Evolutionary conservation across 1,140 invertebrate genomes (phyloP).

Genomic region (Bombus picipes): DNA sequence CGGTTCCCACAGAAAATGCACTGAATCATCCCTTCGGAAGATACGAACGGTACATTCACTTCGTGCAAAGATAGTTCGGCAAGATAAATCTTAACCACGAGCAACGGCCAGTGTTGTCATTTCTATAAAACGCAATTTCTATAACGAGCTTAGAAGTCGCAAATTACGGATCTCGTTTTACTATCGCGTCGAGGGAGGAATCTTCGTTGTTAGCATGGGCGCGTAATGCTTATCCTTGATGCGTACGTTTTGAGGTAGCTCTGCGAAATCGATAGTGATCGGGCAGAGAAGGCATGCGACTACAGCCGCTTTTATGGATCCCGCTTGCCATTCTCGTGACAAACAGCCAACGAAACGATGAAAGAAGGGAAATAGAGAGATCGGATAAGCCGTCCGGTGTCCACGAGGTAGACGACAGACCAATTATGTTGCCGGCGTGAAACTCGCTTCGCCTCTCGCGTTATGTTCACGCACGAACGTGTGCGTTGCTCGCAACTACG

Average conservation of each 20-base stretch:
- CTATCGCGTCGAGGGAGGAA: not conserved
- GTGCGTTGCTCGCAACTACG: not conserved
- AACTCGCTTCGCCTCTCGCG: conserved; percentile 24
- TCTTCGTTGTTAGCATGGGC: not conserved
- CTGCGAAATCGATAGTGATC: conserved; percentile 18
- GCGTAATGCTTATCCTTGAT: conserved; percentile 36
- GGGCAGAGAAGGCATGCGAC: conserved; percentile 18
- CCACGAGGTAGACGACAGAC: conserved; percentile 45
- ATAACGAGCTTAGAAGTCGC: conserved; percentile 13
- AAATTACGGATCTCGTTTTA: conserved; percentile 33
- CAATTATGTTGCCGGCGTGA: conserved; percentile 51
- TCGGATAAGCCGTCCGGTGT: conserved; percentile 20
- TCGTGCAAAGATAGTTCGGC: not conserved
- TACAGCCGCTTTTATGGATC: conserved; percentile 14
- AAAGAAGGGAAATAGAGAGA: conserved; percentile 53
- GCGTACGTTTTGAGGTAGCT: conserved; percentile 37
- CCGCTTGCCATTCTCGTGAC: not conserved
- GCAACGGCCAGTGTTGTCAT: conserved; percentile 2
- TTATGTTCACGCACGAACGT: not conserved
- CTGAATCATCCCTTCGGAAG: not conserved
- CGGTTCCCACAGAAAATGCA: not conserved
- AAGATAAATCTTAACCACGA: conserved; percentile 1
- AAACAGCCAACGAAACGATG: not conserved
- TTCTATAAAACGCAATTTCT: conserved; percentile 22
- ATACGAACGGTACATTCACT: not conserved